Conservation (phyloP, 2,888 invertebrate species). For the Holacanthella duospinosa region DNA sequence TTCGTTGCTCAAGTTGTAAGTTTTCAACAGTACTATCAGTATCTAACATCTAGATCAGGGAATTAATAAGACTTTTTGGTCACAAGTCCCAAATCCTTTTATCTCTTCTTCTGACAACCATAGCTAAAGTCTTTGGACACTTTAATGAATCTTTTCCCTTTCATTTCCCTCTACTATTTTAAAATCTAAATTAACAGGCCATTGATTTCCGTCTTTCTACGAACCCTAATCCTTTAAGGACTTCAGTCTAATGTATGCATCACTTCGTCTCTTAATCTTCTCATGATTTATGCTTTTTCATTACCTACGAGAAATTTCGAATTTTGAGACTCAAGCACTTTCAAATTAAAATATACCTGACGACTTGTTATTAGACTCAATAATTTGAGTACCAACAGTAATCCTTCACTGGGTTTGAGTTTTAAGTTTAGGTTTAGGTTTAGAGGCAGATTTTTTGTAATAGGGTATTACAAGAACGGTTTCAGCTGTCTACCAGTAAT, state of each 20-base stretch:
- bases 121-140: neutral
- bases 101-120: neutral
- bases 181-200: constrained; percentile 1
- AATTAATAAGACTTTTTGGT: neutral
- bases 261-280: neutral
- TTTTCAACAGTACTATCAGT: neutral
- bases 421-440: too few species aligned
- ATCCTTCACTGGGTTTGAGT: too few species aligned
- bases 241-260: neutral
- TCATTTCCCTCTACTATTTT: neutral
- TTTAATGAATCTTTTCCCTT: constrained; percentile 2
- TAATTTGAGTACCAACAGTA: too few species aligned
- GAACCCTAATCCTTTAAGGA: neutral
- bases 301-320: neutral
- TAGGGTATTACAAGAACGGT: too few species aligned
- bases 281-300: constrained; percentile 1
- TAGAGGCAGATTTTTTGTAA: too few species aligned
- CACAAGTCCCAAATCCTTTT: neutral
- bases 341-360: neutral
- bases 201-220: neutral
- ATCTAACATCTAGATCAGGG: neutral
- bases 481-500: too few species aligned
- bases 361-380: too few species aligned
- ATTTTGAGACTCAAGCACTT: neutral
- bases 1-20: neutral